These are phyloP conservation scores for Galago senegalensis DNA, from an alignment of 2,797 vertebrate genomes.

Conservation along the genomic window DNA sequence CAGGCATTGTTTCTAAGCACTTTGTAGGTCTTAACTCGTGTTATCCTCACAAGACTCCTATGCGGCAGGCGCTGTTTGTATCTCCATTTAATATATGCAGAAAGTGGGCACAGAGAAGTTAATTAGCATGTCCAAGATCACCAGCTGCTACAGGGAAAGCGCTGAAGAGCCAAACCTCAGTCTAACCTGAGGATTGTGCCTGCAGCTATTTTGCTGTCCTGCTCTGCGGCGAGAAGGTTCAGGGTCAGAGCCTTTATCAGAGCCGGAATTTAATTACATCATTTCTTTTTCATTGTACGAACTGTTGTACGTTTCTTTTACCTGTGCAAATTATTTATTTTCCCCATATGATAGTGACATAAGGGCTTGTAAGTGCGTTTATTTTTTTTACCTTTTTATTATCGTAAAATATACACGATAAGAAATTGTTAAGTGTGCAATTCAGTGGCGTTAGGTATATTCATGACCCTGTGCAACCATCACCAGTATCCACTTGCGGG, in stretches of 20 bases:
- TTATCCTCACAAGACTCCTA: neutral
- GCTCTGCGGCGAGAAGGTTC: neutral
- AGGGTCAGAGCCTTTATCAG: neutral
- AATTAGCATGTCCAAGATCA: neutral
- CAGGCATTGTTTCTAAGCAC: neutral
- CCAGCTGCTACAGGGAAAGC: neutral
- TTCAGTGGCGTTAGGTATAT: neutral
- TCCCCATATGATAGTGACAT: neutral
- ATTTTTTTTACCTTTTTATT: neutral
- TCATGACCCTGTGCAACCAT: neutral
- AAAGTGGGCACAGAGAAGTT: neutral
- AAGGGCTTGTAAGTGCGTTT: neutral
- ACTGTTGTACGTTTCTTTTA: neutral
- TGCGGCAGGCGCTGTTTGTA: neutral
- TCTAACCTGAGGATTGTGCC: neutral
- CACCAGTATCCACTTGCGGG: neutral
- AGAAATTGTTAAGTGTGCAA: neutral
- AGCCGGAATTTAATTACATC: neutral
- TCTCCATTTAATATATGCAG: neutral
- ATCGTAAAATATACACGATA: neutral
- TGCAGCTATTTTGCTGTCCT: neutral
- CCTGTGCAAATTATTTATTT: conserved; percentile 29
- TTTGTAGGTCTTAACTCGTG: neutral
- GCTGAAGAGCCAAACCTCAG: neutral
- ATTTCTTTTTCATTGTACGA: neutral